Evolutionary conservation across 2,797 vertebrate genomes (phyloP).

Genomic region (Gobio occitaniae): DNA sequence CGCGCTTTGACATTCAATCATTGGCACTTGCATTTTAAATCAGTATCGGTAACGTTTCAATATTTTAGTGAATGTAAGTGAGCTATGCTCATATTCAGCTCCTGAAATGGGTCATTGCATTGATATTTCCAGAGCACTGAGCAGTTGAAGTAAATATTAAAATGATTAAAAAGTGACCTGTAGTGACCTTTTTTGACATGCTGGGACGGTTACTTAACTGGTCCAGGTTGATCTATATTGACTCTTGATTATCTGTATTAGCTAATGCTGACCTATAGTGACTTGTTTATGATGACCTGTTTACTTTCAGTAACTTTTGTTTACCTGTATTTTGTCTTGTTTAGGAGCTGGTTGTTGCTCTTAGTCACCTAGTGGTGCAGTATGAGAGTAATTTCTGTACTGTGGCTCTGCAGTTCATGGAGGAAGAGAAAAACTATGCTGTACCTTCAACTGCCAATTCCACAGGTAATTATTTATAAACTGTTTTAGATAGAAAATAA

Average conservation of each 20-base stretch:
- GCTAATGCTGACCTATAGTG: not conserved
- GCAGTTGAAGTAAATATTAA: not conserved
- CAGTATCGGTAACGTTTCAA: too few species aligned
- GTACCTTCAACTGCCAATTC: constrained; percentile 88
- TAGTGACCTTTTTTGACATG: not conserved
- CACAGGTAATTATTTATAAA: constrained; percentile 75
- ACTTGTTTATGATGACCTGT: not conserved
- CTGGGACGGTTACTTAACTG: not conserved
- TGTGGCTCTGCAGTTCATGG: constrained; percentile 96
- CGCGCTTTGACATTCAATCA: too few species aligned
- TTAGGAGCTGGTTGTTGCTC: constrained; percentile 95
- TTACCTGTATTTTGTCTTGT: not conserved
- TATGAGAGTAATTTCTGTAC: constrained; percentile 99
- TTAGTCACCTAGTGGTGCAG: constrained; percentile 96
- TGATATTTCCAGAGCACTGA: too few species aligned
- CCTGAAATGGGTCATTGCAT: too few species aligned
- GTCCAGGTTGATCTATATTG: not conserved
- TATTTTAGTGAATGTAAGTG: too few species aligned
- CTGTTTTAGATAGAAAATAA: not conserved
- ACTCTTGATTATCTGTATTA: not conserved
- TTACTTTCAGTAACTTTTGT: not conserved
- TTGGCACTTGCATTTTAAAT: too few species aligned
- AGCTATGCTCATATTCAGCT: too few species aligned
- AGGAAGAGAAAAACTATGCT: constrained; percentile 96
- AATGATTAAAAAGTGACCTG: not conserved